These are phyloP conservation scores for Meloidogyne hapla DNA, from an alignment of 1,140 invertebrate genomes.

Conservation along the genomic window DNA sequence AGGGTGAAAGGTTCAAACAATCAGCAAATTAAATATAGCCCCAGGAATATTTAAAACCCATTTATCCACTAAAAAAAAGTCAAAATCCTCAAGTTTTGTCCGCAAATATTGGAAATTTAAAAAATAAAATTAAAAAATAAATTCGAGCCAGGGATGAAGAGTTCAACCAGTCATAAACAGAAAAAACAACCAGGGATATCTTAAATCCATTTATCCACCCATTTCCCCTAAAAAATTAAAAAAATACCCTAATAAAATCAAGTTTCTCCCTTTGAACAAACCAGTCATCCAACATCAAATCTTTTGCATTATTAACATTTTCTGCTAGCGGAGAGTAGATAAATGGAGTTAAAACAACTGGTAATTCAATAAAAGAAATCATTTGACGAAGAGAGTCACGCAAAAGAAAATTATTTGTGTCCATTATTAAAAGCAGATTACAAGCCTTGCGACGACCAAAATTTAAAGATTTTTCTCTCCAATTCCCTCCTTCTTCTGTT, in stretches of 20 bases:
- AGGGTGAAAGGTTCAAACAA: no score
- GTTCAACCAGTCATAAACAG: no score
- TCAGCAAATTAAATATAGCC: no score
- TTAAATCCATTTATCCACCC: no score
- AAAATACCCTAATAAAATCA: slow-evolving; percentile 27
- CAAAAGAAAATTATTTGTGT: slow-evolving; percentile 77
- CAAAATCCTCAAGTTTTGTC: no score
- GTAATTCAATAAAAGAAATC: slow-evolving; percentile 67
- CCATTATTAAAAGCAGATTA: slow-evolving; percentile 77
- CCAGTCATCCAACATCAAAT: slow-evolving; percentile 27
- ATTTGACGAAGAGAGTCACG: slow-evolving; percentile 72
- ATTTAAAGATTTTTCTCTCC: slow-evolving; percentile 77
- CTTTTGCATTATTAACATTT: slow-evolving; percentile 40
- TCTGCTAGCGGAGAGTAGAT: slow-evolving; percentile 34
- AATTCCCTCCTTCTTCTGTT: slow-evolving; percentile 67
- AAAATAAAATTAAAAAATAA: no score
- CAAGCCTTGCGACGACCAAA: slow-evolving; percentile 77
- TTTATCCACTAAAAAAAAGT: no score
- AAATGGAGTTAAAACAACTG: slow-evolving; percentile 67
- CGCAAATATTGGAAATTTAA: no score
- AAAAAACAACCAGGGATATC: no score
- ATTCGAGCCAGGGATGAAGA: no score
- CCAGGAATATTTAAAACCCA: no score
- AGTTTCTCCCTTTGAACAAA: slow-evolving; percentile 24
- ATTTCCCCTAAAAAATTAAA: not conserved